A percentile compares a stretch with the other conserved stretches of the same genome.
Conservation (phyloP, 2,797 vertebrate species). For the Acipenser oxyrinchus region DNA sequence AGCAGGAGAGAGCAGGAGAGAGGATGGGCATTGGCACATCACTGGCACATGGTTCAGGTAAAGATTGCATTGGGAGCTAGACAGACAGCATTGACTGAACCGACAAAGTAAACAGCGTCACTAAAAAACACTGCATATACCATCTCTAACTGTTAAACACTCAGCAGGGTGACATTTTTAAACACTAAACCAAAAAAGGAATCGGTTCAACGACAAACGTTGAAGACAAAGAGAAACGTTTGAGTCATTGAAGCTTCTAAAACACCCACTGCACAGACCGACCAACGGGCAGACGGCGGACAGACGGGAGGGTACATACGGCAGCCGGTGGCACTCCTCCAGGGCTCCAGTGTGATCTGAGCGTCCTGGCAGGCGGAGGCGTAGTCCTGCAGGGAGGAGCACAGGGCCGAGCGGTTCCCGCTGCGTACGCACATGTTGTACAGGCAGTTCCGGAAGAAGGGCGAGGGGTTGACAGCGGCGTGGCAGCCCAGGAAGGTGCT, state of each 20-base stretch:
- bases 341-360: conserved; percentile 74
- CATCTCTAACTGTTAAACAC: no score
- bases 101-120: no score
- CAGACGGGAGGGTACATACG: conserved; percentile 63
- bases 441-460: conserved; percentile 94
- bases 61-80: no score
- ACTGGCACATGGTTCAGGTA: no score
- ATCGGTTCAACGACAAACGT: no score
- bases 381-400: conserved; percentile 83
- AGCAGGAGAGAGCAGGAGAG: background rate
- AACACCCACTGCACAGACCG: background rate
- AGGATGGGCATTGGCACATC: background rate
- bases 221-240: background rate
- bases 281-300: conserved; percentile 33
- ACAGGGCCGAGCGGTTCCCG: conserved; percentile 84
- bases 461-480: conserved; percentile 79
- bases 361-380: conserved; percentile 85
- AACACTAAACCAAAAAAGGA: no score
- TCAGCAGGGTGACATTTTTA: no score
- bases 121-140: no score
- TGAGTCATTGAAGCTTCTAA: background rate
- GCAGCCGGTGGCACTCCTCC: conserved; percentile 86
- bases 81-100: no score
- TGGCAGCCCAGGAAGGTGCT: conserved; percentile 93
- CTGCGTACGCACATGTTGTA: conserved; percentile 89